phyloP scores from a whole-genome alignment of 1,140 invertebrate species.

The Ostrea denselamellosa region DNA sequence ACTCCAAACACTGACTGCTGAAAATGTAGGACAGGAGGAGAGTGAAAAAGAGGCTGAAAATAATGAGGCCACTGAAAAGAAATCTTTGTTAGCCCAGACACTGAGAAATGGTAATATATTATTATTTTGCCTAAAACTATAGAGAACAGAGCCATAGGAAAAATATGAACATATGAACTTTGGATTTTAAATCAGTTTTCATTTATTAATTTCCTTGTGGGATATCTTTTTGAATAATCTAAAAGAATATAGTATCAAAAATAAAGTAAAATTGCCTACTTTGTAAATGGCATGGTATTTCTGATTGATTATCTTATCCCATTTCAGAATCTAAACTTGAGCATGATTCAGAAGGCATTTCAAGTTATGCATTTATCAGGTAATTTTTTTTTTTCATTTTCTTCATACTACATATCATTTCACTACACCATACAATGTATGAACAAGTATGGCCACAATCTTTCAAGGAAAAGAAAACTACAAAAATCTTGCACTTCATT shows the following conservation, averaged over 20 bases:
- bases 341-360: neutral
- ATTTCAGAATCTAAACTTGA: neutral
- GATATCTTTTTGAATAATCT: too few species aligned
- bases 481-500: too few species aligned
- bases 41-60: neutral
- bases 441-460: too few species aligned
- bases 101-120: neutral
- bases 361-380: neutral
- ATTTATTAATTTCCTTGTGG: too few species aligned
- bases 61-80: neutral
- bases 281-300: too few species aligned
- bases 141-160: neutral
- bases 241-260: too few species aligned
- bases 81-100: neutral
- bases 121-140: neutral
- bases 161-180: neutral
- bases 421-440: too few species aligned
- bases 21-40: conserved; percentile 19
- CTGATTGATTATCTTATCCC: too few species aligned
- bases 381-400: neutral
- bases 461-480: too few species aligned
- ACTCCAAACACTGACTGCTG: neutral
- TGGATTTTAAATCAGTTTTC: neutral
- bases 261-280: too few species aligned
- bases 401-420: too few species aligned